phyloP scores from a whole-genome alignment of 2,888 invertebrate genomes.

The Monopis laevigella region DNA sequence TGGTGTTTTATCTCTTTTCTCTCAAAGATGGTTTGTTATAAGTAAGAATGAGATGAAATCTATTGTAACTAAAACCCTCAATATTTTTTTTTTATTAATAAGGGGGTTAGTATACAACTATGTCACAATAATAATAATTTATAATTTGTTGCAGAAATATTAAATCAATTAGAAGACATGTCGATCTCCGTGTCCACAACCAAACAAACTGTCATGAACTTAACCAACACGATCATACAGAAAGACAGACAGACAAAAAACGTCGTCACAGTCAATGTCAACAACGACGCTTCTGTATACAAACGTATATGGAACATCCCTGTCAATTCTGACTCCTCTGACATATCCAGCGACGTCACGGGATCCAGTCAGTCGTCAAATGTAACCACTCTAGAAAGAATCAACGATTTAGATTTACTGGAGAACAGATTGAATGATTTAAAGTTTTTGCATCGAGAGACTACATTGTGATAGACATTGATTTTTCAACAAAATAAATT shows the following conservation, averaged over 20 bases:
- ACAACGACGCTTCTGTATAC: slow-evolving; percentile 28
- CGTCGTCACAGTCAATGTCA: slow-evolving; percentile 28
- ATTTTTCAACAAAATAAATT: too few relatives aligned
- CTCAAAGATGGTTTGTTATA: too few relatives aligned
- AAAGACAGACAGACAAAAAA: slow-evolving; percentile 19
- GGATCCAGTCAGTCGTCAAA: slow-evolving; percentile 32
- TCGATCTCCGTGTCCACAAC: slow-evolving; percentile 30
- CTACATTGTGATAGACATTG: slow-evolving; percentile 41
- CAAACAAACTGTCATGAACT: slow-evolving; percentile 18
- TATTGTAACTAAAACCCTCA: too few relatives aligned
- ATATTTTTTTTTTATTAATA: too few relatives aligned
- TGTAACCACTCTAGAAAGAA: slow-evolving; percentile 48
- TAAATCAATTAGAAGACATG: slow-evolving; percentile 48
- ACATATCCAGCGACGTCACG: slow-evolving; percentile 26
- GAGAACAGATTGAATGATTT: slow-evolving; percentile 47
- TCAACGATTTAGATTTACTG: slow-evolving; percentile 50
- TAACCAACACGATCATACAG: slow-evolving; percentile 14
- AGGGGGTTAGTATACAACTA: too few relatives aligned
- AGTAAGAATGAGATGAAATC: too few relatives aligned
- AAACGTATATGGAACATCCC: slow-evolving; percentile 38
- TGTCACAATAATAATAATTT: too few relatives aligned
- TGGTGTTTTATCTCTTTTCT: too few relatives aligned
- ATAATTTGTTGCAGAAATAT: slow-evolving; percentile 38
- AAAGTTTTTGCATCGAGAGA: slow-evolving; percentile 39
- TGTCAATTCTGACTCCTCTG: slow-evolving; percentile 26